These are phyloP conservation scores for Polydrusus tereticollis DNA, from an alignment of 2,888 invertebrate genomes.

Conservation along the genomic window DNA sequence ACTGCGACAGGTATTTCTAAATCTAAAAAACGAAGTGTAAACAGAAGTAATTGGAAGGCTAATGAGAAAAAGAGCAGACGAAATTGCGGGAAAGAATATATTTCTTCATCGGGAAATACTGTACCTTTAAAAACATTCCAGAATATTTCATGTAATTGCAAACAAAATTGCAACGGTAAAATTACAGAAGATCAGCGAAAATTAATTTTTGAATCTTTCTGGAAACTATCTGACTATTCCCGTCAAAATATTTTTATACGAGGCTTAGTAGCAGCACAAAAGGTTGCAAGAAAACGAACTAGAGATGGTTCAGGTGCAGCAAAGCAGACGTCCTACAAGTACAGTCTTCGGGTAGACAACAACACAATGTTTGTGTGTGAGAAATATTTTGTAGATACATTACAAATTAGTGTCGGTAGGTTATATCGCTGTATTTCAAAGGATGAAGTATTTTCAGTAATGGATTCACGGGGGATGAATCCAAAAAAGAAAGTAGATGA, in stretches of 20 bases:
- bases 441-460: slow-evolving; percentile 11
- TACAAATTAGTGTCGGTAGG: background rate
- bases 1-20: slow-evolving; percentile 10
- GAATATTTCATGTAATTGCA: slow-evolving; percentile 1
- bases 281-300: slow-evolving; percentile 16
- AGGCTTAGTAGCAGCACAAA: slow-evolving; percentile 14
- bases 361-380: slow-evolving; percentile 1
- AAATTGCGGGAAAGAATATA: slow-evolving; percentile 18
- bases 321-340: slow-evolving; percentile 10
- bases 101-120: slow-evolving; percentile 7
- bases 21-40: slow-evolving; percentile 13
- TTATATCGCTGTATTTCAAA: slow-evolving; percentile 19
- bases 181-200: slow-evolving; percentile 7
- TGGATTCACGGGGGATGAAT: slow-evolving; percentile 10
- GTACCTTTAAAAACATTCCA: slow-evolving; percentile 12
- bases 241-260: slow-evolving; percentile 14
- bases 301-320: slow-evolving; percentile 16
- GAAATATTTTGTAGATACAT: background rate
- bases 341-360: slow-evolving; percentile 8
- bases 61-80: slow-evolving; percentile 7
- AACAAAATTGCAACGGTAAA: slow-evolving; percentile 13
- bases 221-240: slow-evolving; percentile 12
- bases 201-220: slow-evolving; percentile 7
- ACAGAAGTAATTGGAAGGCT: slow-evolving; percentile 16
- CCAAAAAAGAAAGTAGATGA: slow-evolving; percentile 6